A percentile compares a stretch with the other conserved stretches of the same genome.
Evolutionary conservation across 1,140 invertebrate species (phyloP).

Genomic region (Brachionus paranguensis): DNA sequence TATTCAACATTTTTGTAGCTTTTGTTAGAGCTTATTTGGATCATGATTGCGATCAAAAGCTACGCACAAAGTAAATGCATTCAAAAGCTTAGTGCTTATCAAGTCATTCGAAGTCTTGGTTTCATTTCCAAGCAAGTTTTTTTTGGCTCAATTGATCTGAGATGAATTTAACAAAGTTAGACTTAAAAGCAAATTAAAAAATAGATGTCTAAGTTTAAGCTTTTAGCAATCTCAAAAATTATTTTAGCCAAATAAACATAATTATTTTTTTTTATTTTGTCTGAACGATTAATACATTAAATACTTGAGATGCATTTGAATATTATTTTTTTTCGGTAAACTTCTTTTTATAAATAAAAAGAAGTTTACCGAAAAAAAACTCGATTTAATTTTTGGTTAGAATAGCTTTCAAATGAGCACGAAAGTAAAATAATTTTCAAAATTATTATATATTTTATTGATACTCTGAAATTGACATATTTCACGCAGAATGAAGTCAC

Average conservation of each 20-base stretch:
- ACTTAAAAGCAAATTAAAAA: background rate
- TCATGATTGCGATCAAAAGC: background rate
- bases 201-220: background rate
- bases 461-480: no score
- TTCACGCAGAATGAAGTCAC: no score
- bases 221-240: background rate
- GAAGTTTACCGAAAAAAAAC: no score
- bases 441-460: no score
- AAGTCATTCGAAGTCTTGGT: background rate
- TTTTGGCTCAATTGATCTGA: background rate
- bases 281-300: no score
- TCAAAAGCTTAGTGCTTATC: background rate
- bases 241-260: background rate
- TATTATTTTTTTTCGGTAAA: no score
- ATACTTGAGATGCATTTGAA: no score
- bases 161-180: background rate
- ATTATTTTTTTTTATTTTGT: background rate
- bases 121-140: background rate
- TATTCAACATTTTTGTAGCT: background rate
- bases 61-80: background rate
- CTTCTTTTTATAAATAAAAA: no score
- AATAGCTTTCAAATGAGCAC: no score
- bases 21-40: background rate
- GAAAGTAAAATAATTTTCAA: no score
- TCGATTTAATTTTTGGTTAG: no score